A percentile compares a stretch with the other conserved stretches of the same genome.
Conservation (phyloP, 2,113 vertebrate species). For the Prolemur simus region DNA sequence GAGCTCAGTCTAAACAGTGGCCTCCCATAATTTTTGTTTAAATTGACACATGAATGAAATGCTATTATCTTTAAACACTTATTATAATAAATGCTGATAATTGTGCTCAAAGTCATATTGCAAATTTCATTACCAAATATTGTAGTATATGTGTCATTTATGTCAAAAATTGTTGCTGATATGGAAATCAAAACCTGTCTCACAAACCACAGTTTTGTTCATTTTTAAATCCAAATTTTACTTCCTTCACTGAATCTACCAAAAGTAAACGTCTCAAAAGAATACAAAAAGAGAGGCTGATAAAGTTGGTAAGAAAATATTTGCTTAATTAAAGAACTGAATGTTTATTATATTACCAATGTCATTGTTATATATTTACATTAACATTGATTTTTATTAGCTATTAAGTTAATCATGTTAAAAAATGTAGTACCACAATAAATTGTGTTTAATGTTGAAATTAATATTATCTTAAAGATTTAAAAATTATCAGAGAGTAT, state of each 20-base stretch:
- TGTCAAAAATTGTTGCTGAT: not conserved
- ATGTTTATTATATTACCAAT: not conserved
- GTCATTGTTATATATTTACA: not conserved
- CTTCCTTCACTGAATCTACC: not conserved
- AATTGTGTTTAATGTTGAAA: not conserved
- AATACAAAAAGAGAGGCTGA: not conserved
- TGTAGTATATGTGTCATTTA: not conserved
- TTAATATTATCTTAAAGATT: not conserved
- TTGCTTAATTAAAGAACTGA: not conserved
- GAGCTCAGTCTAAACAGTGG: not conserved
- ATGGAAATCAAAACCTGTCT: not conserved
- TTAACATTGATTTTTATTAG: not conserved
- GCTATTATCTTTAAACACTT: not conserved
- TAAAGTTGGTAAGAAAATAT: not conserved
- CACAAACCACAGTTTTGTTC: not conserved
- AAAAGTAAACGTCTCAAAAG: not conserved
- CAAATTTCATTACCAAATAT: not conserved
- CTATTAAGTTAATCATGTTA: not conserved
- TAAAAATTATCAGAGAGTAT: not conserved
- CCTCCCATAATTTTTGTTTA: not conserved
- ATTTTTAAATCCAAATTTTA: not conserved
- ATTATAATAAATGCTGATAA: not conserved
- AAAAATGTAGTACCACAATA: not conserved
- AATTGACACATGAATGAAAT: not conserved
- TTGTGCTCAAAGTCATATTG: not conserved